A percentile compares a stretch with the other conserved stretches of the same genome.
Conservation (phyloP, 2,888 invertebrate species). For the Toxonevra muliebris region DNA sequence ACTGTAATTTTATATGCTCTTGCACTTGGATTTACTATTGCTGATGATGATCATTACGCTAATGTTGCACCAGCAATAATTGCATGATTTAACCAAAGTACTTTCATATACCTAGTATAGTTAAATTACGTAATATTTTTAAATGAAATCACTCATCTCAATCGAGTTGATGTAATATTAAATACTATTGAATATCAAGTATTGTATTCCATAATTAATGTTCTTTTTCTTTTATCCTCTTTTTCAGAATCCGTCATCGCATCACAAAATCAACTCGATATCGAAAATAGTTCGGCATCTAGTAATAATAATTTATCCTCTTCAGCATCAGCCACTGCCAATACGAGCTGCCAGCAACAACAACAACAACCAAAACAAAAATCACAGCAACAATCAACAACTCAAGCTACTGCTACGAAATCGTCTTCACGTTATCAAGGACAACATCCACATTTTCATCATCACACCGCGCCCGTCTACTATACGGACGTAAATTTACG, state of each 20-base stretch:
- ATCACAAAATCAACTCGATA: conserved; percentile 15
- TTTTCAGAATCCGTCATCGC: conserved; percentile 19
- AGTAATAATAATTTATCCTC: conserved; percentile 45
- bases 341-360: conserved; percentile 66
- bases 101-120: too few species aligned
- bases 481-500: conserved; percentile 60
- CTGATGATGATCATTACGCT: too few species aligned
- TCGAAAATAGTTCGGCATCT: conserved; percentile 25
- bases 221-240: conserved; percentile 6
- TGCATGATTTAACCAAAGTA: too few species aligned
- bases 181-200: too few species aligned
- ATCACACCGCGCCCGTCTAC: conserved; percentile 59
- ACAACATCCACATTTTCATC: conserved; percentile 60
- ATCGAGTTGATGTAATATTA: too few species aligned
- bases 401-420: conserved; percentile 31
- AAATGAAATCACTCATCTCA: too few species aligned
- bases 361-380: conserved; percentile 38
- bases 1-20: too few species aligned
- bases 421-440: conserved; percentile 56
- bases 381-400: conserved; percentile 18
- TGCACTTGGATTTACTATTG: too few species aligned
- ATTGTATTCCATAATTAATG: background rate
- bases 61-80: too few species aligned
- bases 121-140: too few species aligned
- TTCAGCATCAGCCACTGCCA: conserved; percentile 67